Evolutionary conservation across 1,140 invertebrate species (phyloP).

Genomic region (Euwallacea fornicatus): DNA sequence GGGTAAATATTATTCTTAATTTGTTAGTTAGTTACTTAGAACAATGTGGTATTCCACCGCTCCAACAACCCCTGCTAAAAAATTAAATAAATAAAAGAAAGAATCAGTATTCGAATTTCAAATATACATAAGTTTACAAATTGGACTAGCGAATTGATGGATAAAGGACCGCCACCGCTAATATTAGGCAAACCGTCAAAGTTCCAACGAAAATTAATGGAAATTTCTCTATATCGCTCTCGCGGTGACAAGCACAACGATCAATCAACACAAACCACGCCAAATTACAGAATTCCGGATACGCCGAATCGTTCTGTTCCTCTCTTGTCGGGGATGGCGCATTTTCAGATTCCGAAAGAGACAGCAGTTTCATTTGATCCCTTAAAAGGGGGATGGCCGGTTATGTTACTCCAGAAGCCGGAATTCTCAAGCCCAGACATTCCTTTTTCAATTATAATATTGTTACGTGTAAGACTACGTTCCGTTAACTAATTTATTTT

Average conservation of each 20-base stretch:
- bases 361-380: slow-evolving; percentile 27
- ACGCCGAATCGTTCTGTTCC: slow-evolving; percentile 40
- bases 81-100: too few relatives aligned
- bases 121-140: too few relatives aligned
- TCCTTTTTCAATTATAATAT: too few relatives aligned
- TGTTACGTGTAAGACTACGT: too few relatives aligned
- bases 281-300: slow-evolving; percentile 50
- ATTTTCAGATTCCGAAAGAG: slow-evolving; percentile 35
- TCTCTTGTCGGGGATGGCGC: slow-evolving; percentile 27
- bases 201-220: slow-evolving; percentile 48
- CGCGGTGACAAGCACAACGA: slow-evolving; percentile 52
- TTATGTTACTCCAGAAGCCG: too few relatives aligned
- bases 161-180: slow-evolving; percentile 11
- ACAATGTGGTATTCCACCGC: too few relatives aligned
- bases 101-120: too few relatives aligned
- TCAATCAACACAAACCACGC: slow-evolving; percentile 51
- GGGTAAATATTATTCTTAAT: too few relatives aligned
- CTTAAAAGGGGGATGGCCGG: neutral
- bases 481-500: too few relatives aligned
- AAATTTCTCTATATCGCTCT: slow-evolving; percentile 52
- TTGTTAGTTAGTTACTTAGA: too few relatives aligned
- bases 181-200: slow-evolving; percentile 30
- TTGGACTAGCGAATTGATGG: neutral
- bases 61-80: too few relatives aligned
- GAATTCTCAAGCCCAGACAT: too few relatives aligned